Evolutionary conservation across 2,113 vertebrate species (phyloP), one percentile per base, ranked within the genome.

Genomic region (Cottus gobio): DNA sequence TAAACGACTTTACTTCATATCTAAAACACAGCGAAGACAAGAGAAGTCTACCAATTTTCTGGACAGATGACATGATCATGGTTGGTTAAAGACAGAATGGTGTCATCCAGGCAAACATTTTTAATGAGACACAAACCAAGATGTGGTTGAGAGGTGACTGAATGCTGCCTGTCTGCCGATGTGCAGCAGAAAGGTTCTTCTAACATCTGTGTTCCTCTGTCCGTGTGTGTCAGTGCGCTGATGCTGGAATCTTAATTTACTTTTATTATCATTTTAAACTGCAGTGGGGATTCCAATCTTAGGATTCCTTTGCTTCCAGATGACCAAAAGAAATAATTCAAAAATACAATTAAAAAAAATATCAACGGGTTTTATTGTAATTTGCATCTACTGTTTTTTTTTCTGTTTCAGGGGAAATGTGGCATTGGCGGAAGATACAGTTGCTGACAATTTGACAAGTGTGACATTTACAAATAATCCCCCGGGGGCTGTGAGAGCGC

Each of bases 41-140:
- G 50, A 9, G 24, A 22, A 48, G 44, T 62, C 28, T n/a, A 26
- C 24, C 42, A 58, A 74, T 81, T 83, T 24, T 4, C 34, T 15
- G 34, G 66, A 88, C 90, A 91, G 91, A 89, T 82, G 90, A 90
- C 58, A 26, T 11, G 34, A 87, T 87, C 85, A 91, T 87, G 80
- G 85, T 85, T 75, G 82, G 84, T 56, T 91, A 62, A 77, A 89
- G 62, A 82, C 87, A 83, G 79, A 76, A 72, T 56, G 70, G 76
- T 85, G 79, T 90, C 93, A 92, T 71, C 85, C 91, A 93, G 90
- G 91, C 91, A 92, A 83, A 90, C 58, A 91, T 79, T 93, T 93
- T 93, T 93, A 93, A 93, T 93, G 90, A 92, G 92, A 80, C 58
- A 83, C 72, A 80, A 83, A 78, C 73, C 24, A 66, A 81, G 82